Base-by-base conservation (phyloP, 2,888 invertebrate genomes). In the Ophion costatus region DNA sequence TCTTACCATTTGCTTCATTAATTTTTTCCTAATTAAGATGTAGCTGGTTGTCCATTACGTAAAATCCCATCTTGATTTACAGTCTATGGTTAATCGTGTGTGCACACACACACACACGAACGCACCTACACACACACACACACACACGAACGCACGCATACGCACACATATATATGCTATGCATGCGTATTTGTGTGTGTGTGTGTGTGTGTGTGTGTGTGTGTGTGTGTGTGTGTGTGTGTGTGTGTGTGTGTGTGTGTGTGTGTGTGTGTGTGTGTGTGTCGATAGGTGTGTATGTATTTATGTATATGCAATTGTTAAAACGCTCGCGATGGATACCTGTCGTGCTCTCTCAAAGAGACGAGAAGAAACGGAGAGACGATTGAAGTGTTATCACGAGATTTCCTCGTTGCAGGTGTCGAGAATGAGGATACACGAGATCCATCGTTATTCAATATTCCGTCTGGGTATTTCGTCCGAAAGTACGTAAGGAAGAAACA, bases 11-110 rank as follows among this genome's bases (percentile, higher is more conserved):
- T 45, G 20, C 24, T 22, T 22, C 4, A 42, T 75, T 64, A 42
- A 56, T 86, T 90, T 89, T 89, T 90, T 88, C 89, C 88, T 91
- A 90, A 90, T 91, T 90, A 90, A 90, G 89, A 90, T 86, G 88
- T 90, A 85, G 86, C 87, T 84, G 87, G 86, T 89, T 89, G 88
- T 90, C 89, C 89, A 89, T 90, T 91, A 89, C 90, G 90, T 89
- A 89, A 90, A 90, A 88, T 87, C 80, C 88, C 88, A 90, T 89
- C 90, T 90, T 90, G 90, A 90, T 90, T 89, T 90, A 89, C 87
- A 87, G 87, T 88, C 86, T 86, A 82, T 57, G 63, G 38, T 70
- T 17, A 57, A 77, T 63, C 24, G 56, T 64, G 22, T 56, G 56
- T 14, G 56, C 57, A 14, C n/a, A n/a, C n/a, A n/a, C n/a, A n/a